Conservation (phyloP, 1,140 invertebrate species). For the Habropoda laboriosa region DNA sequence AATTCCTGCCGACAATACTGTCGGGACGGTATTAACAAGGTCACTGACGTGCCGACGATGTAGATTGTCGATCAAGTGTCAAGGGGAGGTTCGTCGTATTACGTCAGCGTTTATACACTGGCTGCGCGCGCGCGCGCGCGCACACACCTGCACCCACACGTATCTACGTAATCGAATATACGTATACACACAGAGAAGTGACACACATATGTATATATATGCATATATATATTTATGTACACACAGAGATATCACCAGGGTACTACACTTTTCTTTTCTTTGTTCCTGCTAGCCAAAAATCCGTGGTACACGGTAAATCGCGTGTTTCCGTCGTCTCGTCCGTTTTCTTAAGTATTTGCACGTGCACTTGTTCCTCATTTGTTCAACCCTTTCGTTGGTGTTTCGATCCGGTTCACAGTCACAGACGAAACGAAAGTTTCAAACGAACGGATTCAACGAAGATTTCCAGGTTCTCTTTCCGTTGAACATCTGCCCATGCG, state of each 20-base stretch:
- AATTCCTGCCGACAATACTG: slow-evolving; percentile 22
- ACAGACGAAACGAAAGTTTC: background rate
- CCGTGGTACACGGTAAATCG: slow-evolving; percentile 10
- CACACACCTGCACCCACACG: slow-evolving; percentile 2
- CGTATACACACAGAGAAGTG: slow-evolving; percentile 12
- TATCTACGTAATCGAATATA: background rate
- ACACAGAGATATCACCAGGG: slow-evolving; percentile 14
- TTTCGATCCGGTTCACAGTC: background rate
- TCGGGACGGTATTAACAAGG: slow-evolving; percentile 33
- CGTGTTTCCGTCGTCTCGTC: slow-evolving; percentile 53
- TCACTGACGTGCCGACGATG: slow-evolving; percentile 34
- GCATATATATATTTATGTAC: background rate
- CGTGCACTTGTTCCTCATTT: slow-evolving; percentile 64
- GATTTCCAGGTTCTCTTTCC: no score
- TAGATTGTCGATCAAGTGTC: slow-evolving; percentile 36
- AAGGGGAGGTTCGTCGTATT: slow-evolving; percentile 30
- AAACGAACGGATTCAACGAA: background rate
- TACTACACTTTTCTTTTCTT: slow-evolving; percentile 1
- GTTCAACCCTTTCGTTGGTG: slow-evolving; percentile 12
- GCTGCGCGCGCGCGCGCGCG: slow-evolving; percentile 1
- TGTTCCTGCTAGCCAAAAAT: slow-evolving; percentile 3
- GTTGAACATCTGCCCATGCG: no score
- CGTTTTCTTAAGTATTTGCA: slow-evolving; percentile 62
- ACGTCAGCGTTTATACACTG: slow-evolving; percentile 41
- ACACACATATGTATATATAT: no score